These are phyloP conservation scores for Amazona vittata DNA, from an alignment of 2,113 vertebrate species.

Conservation along the genomic window DNA sequence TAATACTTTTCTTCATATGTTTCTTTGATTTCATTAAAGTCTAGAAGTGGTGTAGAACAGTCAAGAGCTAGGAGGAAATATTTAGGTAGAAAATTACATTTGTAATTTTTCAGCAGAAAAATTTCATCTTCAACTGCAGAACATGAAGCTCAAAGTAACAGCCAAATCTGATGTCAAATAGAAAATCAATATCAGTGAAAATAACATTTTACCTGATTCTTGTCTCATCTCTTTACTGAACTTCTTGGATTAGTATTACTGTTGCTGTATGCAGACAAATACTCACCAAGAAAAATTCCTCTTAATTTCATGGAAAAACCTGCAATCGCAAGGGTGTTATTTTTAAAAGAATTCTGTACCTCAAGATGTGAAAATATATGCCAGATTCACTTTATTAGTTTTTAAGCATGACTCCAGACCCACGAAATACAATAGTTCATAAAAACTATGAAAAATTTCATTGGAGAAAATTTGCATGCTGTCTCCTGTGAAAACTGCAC, in stretches of 20 bases:
- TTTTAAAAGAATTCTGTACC: neutral
- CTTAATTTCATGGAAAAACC: neutral
- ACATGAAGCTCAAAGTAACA: neutral
- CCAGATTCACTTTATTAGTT: neutral
- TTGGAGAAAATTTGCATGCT: neutral
- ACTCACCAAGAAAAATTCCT: neutral
- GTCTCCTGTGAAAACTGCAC: neutral
- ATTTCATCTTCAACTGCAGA: neutral
- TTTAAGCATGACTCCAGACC: neutral
- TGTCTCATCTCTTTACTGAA: neutral
- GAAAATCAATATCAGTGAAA: neutral
- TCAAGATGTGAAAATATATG: neutral
- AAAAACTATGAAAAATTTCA: neutral
- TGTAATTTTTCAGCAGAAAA: neutral
- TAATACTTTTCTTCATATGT: neutral
- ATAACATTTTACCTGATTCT: neutral
- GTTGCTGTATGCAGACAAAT: neutral
- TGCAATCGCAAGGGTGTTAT: neutral
- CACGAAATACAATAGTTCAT: neutral
- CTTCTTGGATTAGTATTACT: rapidly evolving
- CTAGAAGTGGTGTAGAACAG: neutral
- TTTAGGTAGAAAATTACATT: neutral
- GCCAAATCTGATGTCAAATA: neutral
- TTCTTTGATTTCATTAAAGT: neutral
- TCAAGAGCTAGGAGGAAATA: neutral